These are phyloP conservation scores for Drepana falcataria DNA, from an alignment of 2,888 invertebrate genomes.

Conservation along the genomic window DNA sequence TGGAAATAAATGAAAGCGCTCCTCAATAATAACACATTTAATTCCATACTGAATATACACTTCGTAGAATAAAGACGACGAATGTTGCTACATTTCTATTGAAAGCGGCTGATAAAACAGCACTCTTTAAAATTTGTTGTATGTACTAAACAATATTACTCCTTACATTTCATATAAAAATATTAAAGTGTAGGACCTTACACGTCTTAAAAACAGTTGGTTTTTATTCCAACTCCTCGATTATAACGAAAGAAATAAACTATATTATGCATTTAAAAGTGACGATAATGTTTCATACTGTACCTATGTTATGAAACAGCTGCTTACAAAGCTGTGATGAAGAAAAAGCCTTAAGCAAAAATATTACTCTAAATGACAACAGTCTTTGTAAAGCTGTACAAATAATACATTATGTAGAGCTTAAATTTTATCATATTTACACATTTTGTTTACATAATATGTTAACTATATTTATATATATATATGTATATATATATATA, in stretches of 20 bases:
- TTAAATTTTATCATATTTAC: conserved; percentile 18
- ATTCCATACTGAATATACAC: conserved; percentile 56
- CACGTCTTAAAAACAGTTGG: conserved; percentile 12
- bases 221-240: conserved; percentile 5
- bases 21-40: conserved; percentile 54
- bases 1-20: conserved; percentile 23
- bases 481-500: too few species aligned
- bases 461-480: too few species aligned
- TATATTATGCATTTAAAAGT: conserved; percentile 16
- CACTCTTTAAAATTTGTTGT: conserved; percentile 19
- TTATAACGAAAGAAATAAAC: conserved; percentile 4
- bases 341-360: conserved; percentile 10
- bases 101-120: conserved; percentile 22
- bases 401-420: conserved; percentile 14
- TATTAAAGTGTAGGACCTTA: conserved; percentile 26
- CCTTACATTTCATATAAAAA: conserved; percentile 36
- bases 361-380: conserved; percentile 41
- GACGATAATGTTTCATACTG: conserved; percentile 9
- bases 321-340: conserved; percentile 11
- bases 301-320: conserved; percentile 8
- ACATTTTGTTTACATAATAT: not conserved
- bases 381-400: conserved; percentile 51
- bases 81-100: conserved; percentile 39
- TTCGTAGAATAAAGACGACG: conserved; percentile 48
- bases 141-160: conserved; percentile 26